phyloP scores from a whole-genome alignment of 2,113 vertebrate species.

The Parotia lawesii region DNA sequence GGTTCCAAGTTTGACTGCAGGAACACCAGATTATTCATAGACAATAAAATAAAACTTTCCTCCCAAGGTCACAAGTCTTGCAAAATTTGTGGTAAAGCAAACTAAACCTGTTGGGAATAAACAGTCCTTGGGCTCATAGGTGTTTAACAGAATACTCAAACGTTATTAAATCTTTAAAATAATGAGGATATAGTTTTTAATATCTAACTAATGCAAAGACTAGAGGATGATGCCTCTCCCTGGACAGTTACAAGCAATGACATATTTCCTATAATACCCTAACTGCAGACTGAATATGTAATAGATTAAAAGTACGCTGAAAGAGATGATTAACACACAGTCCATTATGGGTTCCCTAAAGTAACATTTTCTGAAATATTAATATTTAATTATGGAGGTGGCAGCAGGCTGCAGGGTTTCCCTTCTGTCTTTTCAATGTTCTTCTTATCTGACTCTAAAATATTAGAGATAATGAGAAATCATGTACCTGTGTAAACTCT shows the following conservation, averaged over 20 bases:
- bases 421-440: conserved; percentile 49
- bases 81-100: background rate
- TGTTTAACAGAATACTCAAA: background rate
- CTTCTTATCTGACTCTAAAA: conserved; percentile 64
- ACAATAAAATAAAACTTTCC: background rate
- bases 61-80: background rate
- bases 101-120: background rate
- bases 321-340: conserved; percentile 52
- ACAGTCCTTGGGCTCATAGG: background rate
- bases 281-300: conserved; percentile 19
- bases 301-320: conserved; percentile 25
- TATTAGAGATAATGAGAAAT: conserved; percentile 71
- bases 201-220: conserved; percentile 20
- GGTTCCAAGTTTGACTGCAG: background rate
- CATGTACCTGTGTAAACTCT: conserved; percentile 71
- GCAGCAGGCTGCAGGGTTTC: conserved; percentile 26
- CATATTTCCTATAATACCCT: conserved; percentile 27
- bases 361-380: conserved; percentile 63
- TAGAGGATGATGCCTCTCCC: background rate
- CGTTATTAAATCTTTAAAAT: background rate
- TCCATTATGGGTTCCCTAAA: conserved; percentile 36
- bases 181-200: background rate
- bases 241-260: conserved; percentile 37
- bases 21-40: background rate
- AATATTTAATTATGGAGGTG: conserved; percentile 69